Conservation (phyloP, 2,113 vertebrate genomes). For the Fukomys damarensis region DNA sequence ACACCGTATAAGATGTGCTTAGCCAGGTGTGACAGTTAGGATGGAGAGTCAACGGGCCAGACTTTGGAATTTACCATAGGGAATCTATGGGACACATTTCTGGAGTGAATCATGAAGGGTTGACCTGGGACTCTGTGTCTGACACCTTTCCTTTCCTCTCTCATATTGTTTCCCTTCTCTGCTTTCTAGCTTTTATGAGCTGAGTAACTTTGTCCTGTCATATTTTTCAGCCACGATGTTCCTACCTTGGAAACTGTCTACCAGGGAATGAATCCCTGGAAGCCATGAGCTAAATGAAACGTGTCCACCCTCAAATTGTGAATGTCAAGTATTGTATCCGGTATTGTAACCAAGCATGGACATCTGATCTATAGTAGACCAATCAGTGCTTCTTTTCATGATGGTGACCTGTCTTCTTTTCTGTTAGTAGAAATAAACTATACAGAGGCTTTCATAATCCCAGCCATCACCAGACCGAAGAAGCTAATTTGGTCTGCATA, state of each 20-base stretch:
- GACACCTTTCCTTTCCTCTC: background rate
- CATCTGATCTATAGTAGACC: background rate
- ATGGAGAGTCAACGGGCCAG: background rate
- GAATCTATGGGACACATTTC: background rate
- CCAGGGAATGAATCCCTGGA: no score
- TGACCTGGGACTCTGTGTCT: no score
- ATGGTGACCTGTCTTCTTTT: background rate
- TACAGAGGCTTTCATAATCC: accelerated
- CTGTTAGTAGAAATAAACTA: background rate
- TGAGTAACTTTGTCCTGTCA: background rate
- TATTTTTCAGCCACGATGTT: background rate
- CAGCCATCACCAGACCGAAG: background rate
- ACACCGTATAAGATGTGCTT: accelerated
- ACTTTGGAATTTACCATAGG: background rate
- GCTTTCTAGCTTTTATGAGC: background rate
- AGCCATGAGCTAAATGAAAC: background rate
- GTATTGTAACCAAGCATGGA: accelerated
- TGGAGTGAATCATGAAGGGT: background rate
- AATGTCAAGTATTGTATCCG: background rate
- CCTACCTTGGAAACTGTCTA: background rate
- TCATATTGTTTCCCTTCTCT: background rate
- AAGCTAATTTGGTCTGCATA: background rate
- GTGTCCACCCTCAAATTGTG: background rate
- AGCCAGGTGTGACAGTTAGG: background rate
- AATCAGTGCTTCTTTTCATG: background rate